Conservation (phyloP, 1,140 invertebrate genomes). For the Listronotus oregonensis region DNA sequence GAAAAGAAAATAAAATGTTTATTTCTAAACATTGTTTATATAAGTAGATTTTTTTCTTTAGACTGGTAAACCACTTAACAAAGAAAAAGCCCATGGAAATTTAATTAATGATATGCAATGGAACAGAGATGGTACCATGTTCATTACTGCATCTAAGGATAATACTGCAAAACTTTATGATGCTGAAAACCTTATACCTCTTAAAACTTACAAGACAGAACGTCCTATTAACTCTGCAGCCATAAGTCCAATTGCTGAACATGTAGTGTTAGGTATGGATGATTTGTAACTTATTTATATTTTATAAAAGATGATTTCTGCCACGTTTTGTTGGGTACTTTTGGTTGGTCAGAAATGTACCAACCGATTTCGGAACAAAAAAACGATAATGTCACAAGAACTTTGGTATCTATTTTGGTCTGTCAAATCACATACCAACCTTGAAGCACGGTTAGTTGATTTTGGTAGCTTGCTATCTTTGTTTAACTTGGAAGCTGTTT, state of each 20-base stretch:
- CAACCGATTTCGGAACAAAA: too few relatives aligned
- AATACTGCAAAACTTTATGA: constrained; percentile 94
- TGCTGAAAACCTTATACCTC: constrained; percentile 76
- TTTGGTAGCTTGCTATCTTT: too few relatives aligned
- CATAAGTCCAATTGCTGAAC: constrained; percentile 91
- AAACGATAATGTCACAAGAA: too few relatives aligned
- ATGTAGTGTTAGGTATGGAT: constrained; percentile 75
- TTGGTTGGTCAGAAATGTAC: too few relatives aligned
- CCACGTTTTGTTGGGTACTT: too few relatives aligned
- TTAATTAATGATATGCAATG: constrained; percentile 96
- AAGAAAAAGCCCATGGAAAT: constrained; percentile 78
- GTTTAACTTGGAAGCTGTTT: too few relatives aligned
- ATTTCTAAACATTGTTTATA: too few relatives aligned
- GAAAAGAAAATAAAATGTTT: too few relatives aligned
- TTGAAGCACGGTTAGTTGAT: too few relatives aligned
- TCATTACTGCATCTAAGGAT: constrained; percentile 95
- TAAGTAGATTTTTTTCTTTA: constrained; percentile 59
- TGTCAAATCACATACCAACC: too few relatives aligned
- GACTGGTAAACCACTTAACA: constrained; percentile 80
- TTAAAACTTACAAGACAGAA: constrained; percentile 97
- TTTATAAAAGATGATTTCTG: too few relatives aligned
- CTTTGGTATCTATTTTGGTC: too few relatives aligned
- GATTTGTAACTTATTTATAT: neutral
- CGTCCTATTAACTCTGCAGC: constrained; percentile 95
- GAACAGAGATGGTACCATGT: constrained; percentile 91